phyloP scores from a whole-genome alignment of 2,888 invertebrate species.

The Portevinia maculata region DNA sequence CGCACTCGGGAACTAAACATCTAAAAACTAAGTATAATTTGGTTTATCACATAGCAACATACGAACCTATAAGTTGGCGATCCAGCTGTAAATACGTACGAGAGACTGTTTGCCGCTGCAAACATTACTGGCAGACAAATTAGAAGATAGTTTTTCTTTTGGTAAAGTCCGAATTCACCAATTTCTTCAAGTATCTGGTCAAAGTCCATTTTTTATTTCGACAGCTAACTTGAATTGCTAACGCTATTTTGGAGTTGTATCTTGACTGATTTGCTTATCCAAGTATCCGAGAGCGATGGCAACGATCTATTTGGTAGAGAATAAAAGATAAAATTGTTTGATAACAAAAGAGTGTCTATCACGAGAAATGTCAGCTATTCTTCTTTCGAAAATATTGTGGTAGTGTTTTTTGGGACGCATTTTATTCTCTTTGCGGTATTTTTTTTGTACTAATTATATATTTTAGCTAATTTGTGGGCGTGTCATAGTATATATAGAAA shows the following conservation, averaged over 20 bases:
- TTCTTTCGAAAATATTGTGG: slow-evolving; percentile 2
- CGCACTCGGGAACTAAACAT: slow-evolving; percentile 85
- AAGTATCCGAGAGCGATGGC: neutral
- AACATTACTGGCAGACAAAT: slow-evolving; percentile 86
- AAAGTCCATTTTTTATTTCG: slow-evolving; percentile 84
- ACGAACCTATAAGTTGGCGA: slow-evolving; percentile 85
- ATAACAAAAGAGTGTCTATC: neutral
- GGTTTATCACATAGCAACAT: neutral
- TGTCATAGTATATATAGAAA: too few species aligned
- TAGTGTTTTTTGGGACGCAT: slow-evolving; percentile 24
- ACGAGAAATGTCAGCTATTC: neutral
- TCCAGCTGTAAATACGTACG: slow-evolving; percentile 86
- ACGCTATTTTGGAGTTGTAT: neutral
- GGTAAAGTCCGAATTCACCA: slow-evolving; percentile 85
- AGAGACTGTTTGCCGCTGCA: slow-evolving; percentile 85
- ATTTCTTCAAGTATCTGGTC: slow-evolving; percentile 85
- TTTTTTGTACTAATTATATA: neutral
- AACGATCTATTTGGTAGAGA: neutral
- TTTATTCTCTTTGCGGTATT: too few species aligned
- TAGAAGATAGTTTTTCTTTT: slow-evolving; percentile 84
- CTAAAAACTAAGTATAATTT: slow-evolving; percentile 77
- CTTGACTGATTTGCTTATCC: neutral
- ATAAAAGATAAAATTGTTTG: neutral
- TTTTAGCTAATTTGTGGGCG: neutral
- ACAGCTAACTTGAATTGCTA: neutral